A percentile compares a stretch with the other conserved stretches of the same genome.
Evolutionary conservation across 2,888 invertebrate species (phyloP).

Genomic region (Drosophila mulleri): DNA sequence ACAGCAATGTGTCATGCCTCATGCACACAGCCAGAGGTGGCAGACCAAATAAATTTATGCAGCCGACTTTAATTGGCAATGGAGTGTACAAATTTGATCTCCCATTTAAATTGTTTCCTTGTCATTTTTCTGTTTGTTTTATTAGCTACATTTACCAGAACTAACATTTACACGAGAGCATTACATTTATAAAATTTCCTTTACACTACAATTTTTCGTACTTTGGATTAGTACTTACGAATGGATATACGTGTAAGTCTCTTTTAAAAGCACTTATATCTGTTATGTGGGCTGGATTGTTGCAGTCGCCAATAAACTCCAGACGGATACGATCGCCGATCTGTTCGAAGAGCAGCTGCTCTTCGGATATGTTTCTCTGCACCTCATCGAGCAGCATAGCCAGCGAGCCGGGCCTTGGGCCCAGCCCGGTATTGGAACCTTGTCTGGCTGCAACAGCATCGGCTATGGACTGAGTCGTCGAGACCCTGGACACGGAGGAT

Average conservation of each 20-base stretch:
- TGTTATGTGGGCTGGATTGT: slow-evolving; percentile 42
- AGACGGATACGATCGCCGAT: slow-evolving; percentile 43
- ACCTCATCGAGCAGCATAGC: slow-evolving; percentile 47
- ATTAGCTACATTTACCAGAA: background rate
- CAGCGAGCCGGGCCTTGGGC: slow-evolving; percentile 40
- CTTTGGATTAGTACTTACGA: slow-evolving; percentile 50
- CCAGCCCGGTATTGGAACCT: background rate
- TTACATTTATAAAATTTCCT: background rate
- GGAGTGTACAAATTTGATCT: background rate
- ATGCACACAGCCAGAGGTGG: slow-evolving; percentile 11
- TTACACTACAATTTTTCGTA: background rate
- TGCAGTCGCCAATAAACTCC: slow-evolving; percentile 35
- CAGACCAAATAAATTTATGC: slow-evolving; percentile 61
- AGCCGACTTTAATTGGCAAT: slow-evolving; percentile 67
- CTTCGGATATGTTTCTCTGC: slow-evolving; percentile 53
- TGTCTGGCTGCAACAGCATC: slow-evolving; percentile 22
- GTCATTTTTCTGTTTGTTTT: background rate
- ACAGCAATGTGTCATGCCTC: slow-evolving; percentile 32
- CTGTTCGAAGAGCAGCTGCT: slow-evolving; percentile 49
- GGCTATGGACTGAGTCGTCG: slow-evolving; percentile 26
- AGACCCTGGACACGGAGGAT: background rate
- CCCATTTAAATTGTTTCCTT: background rate
- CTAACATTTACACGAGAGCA: background rate
- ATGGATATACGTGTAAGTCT: slow-evolving; percentile 43
- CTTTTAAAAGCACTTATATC: slow-evolving; percentile 53